Percentiles rank a stretch among this genome's conserved stretches.
These are phyloP conservation scores for Ophioninae sp. DNA, from an alignment of 2,888 invertebrate genomes.

Conservation along the genomic window DNA sequence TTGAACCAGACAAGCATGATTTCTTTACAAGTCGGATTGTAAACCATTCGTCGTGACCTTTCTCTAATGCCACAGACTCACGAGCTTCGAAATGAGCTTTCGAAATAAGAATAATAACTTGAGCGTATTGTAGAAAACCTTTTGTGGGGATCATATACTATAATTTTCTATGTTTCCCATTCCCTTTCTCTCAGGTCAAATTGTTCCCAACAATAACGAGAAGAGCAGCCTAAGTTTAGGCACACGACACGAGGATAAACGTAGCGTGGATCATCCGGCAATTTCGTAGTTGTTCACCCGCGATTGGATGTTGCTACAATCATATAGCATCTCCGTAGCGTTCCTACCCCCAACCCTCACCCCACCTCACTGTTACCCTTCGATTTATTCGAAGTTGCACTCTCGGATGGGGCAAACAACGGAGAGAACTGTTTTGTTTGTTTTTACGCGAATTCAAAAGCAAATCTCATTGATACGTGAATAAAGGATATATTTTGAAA, in stretches of 20 bases:
- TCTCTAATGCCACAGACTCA: not conserved
- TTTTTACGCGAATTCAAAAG: slow-evolving; percentile 79
- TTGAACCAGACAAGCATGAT: not conserved
- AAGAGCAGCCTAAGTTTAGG: slow-evolving; percentile 52
- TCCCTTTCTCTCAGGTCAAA: slow-evolving; percentile 54
- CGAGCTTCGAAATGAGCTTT: slow-evolving; percentile 14
- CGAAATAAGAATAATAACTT: slow-evolving; percentile 41
- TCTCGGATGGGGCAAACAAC: slow-evolving; percentile 33
- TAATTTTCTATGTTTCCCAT: slow-evolving; percentile 33
- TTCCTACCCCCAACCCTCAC: slow-evolving; percentile 22
- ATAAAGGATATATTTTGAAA: not conserved
- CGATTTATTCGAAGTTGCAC: slow-evolving; percentile 53
- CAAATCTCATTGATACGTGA: not conserved
- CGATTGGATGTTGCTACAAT: slow-evolving; percentile 36
- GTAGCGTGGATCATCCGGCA: slow-evolving; percentile 76
- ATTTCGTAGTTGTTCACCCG: slow-evolving; percentile 71
- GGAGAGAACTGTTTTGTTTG: slow-evolving; percentile 70
- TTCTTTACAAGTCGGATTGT: not conserved
- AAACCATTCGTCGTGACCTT: not conserved
- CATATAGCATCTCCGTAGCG: slow-evolving; percentile 31
- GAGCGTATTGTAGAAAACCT: slow-evolving; percentile 61
- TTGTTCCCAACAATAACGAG: slow-evolving; percentile 72
- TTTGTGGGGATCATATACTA: slow-evolving; percentile 67
- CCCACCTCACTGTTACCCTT: slow-evolving; percentile 55
- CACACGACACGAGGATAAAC: slow-evolving; percentile 69